phyloP scores from a whole-genome alignment of 2,797 vertebrate species.

The Sparus aurata region DNA sequence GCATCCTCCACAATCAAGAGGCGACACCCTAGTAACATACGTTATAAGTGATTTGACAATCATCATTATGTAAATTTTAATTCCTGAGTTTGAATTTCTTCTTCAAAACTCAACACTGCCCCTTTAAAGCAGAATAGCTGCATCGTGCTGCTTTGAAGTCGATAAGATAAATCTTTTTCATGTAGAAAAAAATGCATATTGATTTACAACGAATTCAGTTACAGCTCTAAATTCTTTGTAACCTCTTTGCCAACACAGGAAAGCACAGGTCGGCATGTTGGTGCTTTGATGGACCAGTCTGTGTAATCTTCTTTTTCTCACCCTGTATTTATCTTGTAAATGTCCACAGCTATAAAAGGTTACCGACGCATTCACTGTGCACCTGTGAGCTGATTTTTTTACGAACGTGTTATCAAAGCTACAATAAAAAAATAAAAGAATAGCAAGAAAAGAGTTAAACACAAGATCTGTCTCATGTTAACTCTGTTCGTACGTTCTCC shows the following conservation, averaged over 20 bases:
- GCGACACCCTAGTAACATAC: no score
- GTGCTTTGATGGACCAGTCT: slow-evolving; percentile 1
- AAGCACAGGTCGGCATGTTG: neutral
- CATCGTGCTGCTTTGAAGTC: no score
- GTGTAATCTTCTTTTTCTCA: slow-evolving; percentile 14
- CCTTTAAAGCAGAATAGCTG: no score
- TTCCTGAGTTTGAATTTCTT: no score
- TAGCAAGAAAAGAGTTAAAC: neutral
- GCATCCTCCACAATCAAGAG: no score
- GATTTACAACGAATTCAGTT: neutral
- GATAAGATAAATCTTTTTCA: neutral
- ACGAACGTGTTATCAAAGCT: neutral
- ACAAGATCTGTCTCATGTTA: slow-evolving; percentile 42
- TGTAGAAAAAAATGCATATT: neutral
- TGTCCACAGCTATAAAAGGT: slow-evolving; percentile 10
- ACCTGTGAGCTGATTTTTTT: slow-evolving; percentile 6
- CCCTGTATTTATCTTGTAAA: slow-evolving; percentile 15
- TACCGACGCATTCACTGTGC: neutral
- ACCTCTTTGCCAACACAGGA: neutral
- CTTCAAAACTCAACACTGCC: no score
- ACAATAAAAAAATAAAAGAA: neutral
- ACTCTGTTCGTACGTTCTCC: slow-evolving; percentile 24
- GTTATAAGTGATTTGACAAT: no score
- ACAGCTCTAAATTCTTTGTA: neutral
- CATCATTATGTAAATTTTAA: no score